Base-by-base conservation (phyloP, 2,797 vertebrate species). In the Sandelia bainsii region DNA sequence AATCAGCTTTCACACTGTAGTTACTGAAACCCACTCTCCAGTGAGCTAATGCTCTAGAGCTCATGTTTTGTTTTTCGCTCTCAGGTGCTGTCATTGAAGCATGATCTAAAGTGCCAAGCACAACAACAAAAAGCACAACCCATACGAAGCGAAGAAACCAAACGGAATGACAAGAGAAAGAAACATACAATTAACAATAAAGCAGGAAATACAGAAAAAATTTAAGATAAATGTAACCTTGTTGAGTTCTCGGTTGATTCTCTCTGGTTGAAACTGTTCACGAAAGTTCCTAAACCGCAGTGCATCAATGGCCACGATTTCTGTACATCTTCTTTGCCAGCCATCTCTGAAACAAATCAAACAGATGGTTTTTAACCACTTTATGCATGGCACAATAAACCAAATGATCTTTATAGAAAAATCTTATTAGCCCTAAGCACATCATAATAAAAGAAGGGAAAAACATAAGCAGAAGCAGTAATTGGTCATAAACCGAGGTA, bases 241-340 rank as follows among this genome's bases (percentile, higher is more conserved):
- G 75, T 94, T 92, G 46, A 98, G 96, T 83, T 99, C 97, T 75
- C 97, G 92, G 85, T 90, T 94, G 62, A 98, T 93, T 88, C 92
- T 96, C 37, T 94, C 92, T 0, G 95, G 96, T 40, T 86, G 88
- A 89, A 98, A 98, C 84, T 98, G 97, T 84, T 97, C 95, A 27
- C 96, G 92, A 84, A 95, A 94, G 80, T 82, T 94, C 83, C 89
- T 93, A 94, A 96, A 98, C 59, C 93, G 95, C 79, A 97, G 92
- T 0, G 97, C 97, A 62, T 99, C 97, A 1, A 99, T 98, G 68
- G 97, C 97, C 20, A 99, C 97, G 1, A 99, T 96, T 88, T 97
- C 97, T 0, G 97, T 97, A 91, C 94, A 95, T 70, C 91, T 95
- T 45, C 97, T 94, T 79, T 95, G 95, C 97, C 97, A 99, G 40